Evolutionary conservation across 2,888 invertebrate species (phyloP), one percentile per base, ranked within the genome.

Genomic region (Pyrrhosoma nymphula): DNA sequence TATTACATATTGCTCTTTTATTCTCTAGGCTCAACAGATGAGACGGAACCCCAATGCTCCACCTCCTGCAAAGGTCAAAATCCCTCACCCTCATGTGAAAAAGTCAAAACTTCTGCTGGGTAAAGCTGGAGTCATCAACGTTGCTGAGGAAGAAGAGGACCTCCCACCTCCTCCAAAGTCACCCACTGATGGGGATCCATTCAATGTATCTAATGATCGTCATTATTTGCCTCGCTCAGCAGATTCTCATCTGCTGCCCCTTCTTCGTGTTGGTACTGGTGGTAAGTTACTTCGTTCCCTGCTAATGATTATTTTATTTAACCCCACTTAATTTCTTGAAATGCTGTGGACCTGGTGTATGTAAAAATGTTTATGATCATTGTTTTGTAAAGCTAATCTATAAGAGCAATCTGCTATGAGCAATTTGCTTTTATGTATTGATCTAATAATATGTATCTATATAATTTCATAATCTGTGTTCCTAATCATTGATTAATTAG

Each of bases 181-280:
- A 35, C 98, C 99, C 96, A 95, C 95, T 0, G 98, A 99, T 96
- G 97, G 99, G 96, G 99, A 99, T 97, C 99, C 99, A 0, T 99
- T 99, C 97, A 99, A 99, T 97, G 98, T 99, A 96, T 99, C 99
- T 1, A 99, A 99, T 97, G 99, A 99, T 96, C 99, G 99, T 98
- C 99, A 97, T 35, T 88, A 95, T 90, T 75, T 98, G 97, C 98
- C 99, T 0, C 98, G 99, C 96, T 98, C 99, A 0, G 98, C 99
- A 20, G 98, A 98, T 96, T 98, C 98, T 6, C 98, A 98, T 20
- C 97, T 93, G 47, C n/a, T 93, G 0, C 93, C 93, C 6, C 93
- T 93, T 47, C 93, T 93, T 14, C 69, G 93, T 1, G 69, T 63
- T 47, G 93, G 93, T 10, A 69, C 93, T 93, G 75, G 93, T 69